A percentile compares a stretch with the other conserved stretches of the same genome.
phyloP scores from a whole-genome alignment of 2,888 invertebrate genomes.

The Drosophila subsilvestris region DNA sequence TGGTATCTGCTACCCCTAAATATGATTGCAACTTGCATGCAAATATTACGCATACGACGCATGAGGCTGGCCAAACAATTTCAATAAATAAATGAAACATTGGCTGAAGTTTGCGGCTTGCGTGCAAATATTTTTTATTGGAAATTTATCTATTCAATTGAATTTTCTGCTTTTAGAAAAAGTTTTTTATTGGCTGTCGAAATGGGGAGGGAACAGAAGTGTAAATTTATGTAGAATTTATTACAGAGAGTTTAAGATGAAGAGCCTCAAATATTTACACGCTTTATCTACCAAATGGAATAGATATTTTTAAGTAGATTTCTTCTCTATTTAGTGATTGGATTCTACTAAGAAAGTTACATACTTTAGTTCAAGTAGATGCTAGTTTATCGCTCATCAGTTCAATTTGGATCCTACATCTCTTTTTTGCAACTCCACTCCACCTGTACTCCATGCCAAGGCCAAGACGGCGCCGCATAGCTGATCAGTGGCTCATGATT shows the following conservation, averaged over 20 bases:
- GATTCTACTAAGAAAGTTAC: background rate
- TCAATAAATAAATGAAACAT: slow-evolving; percentile 19
- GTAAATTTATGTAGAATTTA: too few species aligned
- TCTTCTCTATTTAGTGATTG: background rate
- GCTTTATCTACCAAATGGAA: background rate
- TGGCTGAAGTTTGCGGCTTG: slow-evolving; percentile 53
- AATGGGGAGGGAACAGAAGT: background rate
- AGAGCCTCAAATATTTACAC: background rate
- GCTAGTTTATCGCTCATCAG: slow-evolving; percentile 11
- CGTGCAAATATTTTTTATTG: slow-evolving; percentile 81
- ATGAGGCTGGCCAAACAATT: slow-evolving; percentile 13
- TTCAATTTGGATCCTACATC: background rate
- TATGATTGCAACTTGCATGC: background rate
- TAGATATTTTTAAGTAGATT: too few species aligned
- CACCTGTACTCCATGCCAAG: slow-evolving; percentile 12
- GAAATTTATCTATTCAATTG: slow-evolving; percentile 76
- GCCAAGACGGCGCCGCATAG: slow-evolving; percentile 16
- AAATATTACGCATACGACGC: slow-evolving; percentile 60
- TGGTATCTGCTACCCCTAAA: slow-evolving; percentile 1
- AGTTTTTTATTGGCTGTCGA: background rate
- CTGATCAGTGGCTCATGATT: slow-evolving; percentile 71
- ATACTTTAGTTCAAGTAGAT: background rate
- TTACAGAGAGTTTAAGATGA: background rate
- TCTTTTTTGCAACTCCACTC: slow-evolving; percentile 9
- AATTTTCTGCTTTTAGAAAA: slow-evolving; percentile 47